Evolutionary conservation across 2,888 invertebrate genomes (phyloP), one percentile per base, ranked within the genome.

Genomic region (Drosophila pegasa): DNA sequence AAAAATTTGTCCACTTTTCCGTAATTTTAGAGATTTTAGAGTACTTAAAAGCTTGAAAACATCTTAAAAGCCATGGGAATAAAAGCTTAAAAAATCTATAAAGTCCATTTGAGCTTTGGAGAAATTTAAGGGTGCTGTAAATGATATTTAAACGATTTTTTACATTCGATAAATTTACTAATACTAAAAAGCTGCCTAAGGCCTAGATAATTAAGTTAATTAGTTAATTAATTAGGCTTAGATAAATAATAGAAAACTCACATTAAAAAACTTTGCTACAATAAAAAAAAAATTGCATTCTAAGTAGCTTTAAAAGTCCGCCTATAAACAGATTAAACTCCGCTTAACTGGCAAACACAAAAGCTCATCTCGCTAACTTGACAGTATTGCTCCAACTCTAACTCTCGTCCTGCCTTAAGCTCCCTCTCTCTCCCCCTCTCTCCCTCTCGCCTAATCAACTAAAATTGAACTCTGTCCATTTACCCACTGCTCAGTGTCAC

Each of bases 381-480:
- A 31, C 12, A 18, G 14, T 1, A 47, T 16, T 43, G 43, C n/a
- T 5, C 25, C 1, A 9, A 0, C 2, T 9, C 14, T 14, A n/a
- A 1, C 25, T 25, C 4, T 25, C 2, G 3, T 9, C 4, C 14
- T 41, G 14, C 0, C 20, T 12, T n/a, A n/a, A n/a, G n/a, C 20
- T 14, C 3, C 3, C 27, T 2, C 27, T 27, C 14, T 14, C 31
- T 12, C 0, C 6, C 18, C 12, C 18, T 10, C n/a, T 27, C 27
- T 29, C 12, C 6, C 29, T 12, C 29, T n/a, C 12, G 3, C 22
- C 25, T 41, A 37, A 62, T 62, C 29, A 45, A 18, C 22, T 20
- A 2, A 8, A 45, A 18, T 22, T 61, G 62, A 18, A 12, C 29
- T 3, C 2, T 2, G 16, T 10, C 18, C 6, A 37, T 29, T 35